Base-by-base conservation (phyloP, 2,888 invertebrate genomes). In the Papilio protenor region DNA sequence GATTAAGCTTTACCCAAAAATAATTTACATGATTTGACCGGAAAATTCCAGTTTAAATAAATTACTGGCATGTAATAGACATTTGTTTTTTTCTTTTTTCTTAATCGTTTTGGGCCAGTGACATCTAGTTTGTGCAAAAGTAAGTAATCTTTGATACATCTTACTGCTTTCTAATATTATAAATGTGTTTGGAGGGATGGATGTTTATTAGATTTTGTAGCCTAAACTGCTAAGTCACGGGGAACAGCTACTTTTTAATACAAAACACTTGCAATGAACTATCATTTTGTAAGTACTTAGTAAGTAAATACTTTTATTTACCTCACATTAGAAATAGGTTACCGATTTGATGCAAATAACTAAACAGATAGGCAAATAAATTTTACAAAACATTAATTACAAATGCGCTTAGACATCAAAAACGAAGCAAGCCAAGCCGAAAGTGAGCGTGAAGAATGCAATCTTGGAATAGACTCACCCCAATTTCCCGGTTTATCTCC, bases 401-500 rank as follows among this genome's bases (percentile, higher is more conserved):
- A 66, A 66, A 66, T 40, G 66, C 40, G 66, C 18, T 16, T 33
- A 64, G 40, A 66, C 40, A 18, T 66, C 66, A 40, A 66, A 66
- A 64, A 40, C 33, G 0, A 8, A 45, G 40, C 47, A 27, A 21
- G 47, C 21, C 23, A 55, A 33, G 27, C 16, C 18, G 45, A 76
- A 45, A 70, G 47, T 23, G 70, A 27, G 55, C 57, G 12, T 40
- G 73, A 52, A 49, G 33, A 47, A 23, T 40, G 70, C 14, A 59
- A 70, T 77, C 77, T 70, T 61, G 74, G 74, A 74, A 77, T 77
- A 77, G 77, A 77, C 49, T 77, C 73, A 77, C 73, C 73, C 74
- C 59, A 59, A 77, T 70, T 69, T 71, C 74, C 74, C 77, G 70
- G 74, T 77, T 70, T 74, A 59, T 70, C 69, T 74, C 23, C 18